Evolutionary conservation across 2,888 invertebrate genomes (phyloP), one percentile per base, ranked within the genome.

Genomic region (Choreutis nemorana): DNA sequence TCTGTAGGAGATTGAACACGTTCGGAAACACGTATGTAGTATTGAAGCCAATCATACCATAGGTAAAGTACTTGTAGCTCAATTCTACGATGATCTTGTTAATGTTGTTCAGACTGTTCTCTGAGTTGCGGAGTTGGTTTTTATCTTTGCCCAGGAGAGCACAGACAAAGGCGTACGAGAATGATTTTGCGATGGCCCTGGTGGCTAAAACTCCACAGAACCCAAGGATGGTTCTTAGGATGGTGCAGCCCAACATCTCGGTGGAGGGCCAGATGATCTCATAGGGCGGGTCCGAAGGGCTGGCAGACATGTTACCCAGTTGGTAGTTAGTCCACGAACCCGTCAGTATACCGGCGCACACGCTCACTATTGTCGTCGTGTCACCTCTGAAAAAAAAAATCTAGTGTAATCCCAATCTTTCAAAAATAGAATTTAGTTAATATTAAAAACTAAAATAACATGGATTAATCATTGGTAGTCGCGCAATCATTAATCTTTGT

Each of bases 291-390:
- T 81, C 67, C 5, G 68, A 60, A n/a, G 81, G 53, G 39, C 83
- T 81, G 21, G 80, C 71, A n/a, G 57, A 63, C 79, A 87, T 81
- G 51, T 84, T 81, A n/a, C 91, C 91, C 8, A 87, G 79, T 58
- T 87, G 90, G 61, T 87, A 93, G 71, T 91, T 91, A 22, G 89
- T 68, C 94, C 94, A 94, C 3, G 91, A 85, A 11, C 93, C 94
- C 2, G 85, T 62, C 26, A 88, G 83, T 36, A 93, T 82, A 28
- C 94, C 94, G 2, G 87, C 84, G 41, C 87, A 87, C 3, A 91
- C 90, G 30, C 90, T 91, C 40, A 94, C 82, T 41, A 94, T 89
- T 83, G 92, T 89, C 2, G 92, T 86, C 0, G 95, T 95, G 65
- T 96, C 95, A 13, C 94, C 93, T 53, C 95, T 91, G 68, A 4